Evolutionary conservation across 2,888 invertebrate genomes (phyloP).

Genomic region (Noctuana brunneofusca): DNA sequence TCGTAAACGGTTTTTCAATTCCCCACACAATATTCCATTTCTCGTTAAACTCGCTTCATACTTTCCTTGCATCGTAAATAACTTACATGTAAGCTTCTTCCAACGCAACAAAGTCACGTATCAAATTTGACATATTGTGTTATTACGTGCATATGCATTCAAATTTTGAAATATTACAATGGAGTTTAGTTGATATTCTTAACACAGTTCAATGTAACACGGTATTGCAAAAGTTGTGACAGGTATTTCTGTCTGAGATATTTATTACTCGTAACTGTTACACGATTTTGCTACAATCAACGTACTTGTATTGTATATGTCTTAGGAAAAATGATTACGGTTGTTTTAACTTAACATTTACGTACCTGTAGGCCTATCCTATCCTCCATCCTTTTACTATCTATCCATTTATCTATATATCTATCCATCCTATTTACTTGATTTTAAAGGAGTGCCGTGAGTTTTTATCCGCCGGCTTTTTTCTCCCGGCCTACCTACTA

Average conservation of each 20-base stretch:
- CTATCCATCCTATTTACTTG: too few species aligned
- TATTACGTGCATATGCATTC: slow-evolving; percentile 30
- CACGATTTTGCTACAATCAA: too few species aligned
- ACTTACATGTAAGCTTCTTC: slow-evolving; percentile 28
- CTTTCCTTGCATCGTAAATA: slow-evolving; percentile 31
- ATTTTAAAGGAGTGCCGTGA: too few species aligned
- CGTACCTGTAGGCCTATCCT: too few species aligned
- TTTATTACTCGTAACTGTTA: background rate
- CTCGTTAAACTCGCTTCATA: slow-evolving; percentile 15
- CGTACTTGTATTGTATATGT: too few species aligned
- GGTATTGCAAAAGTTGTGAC: slow-evolving; percentile 14
- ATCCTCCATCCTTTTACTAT: too few species aligned
- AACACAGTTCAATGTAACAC: slow-evolving; percentile 5
- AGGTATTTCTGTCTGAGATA: background rate
- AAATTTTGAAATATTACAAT: slow-evolving; percentile 21
- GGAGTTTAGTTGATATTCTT: slow-evolving; percentile 19
- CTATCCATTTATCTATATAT: too few species aligned
- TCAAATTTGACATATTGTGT: slow-evolving; percentile 32
- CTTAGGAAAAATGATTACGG: too few species aligned
- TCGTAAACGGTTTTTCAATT: slow-evolving; percentile 28
- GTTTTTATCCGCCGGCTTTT: too few species aligned
- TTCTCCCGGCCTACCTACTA: too few species aligned
- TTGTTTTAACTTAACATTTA: too few species aligned
- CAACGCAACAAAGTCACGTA: slow-evolving; percentile 30
- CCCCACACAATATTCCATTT: slow-evolving; percentile 27